A percentile compares a stretch with the other conserved stretches of the same genome.
phyloP scores from a whole-genome alignment of 2,888 invertebrate species.

The Epirrhoe tristata region DNA sequence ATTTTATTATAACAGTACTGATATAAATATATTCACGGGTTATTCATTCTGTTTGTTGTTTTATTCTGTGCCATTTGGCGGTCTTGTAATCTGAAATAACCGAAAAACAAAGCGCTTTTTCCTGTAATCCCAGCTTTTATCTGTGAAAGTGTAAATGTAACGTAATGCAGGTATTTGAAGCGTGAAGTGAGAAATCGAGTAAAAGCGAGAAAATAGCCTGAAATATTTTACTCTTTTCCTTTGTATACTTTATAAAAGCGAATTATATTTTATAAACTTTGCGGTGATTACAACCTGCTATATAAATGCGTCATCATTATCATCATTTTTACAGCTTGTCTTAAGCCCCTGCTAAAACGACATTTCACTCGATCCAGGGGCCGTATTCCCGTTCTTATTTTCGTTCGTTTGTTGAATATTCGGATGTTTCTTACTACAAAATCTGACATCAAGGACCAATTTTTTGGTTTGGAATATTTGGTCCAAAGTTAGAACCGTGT shows the following conservation, averaged over 20 bases:
- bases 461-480: no score
- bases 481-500: no score
- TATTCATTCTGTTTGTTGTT: neutral
- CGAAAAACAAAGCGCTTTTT: neutral
- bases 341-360: no score
- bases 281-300: no score
- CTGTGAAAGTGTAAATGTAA: neutral
- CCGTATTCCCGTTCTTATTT: no score
- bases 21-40: neutral
- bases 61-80: neutral
- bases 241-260: neutral
- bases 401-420: no score
- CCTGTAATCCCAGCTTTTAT: neutral
- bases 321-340: no score
- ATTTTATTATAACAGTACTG: neutral
- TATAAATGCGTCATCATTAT: no score
- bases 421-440: no score
- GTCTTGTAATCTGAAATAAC: neutral
- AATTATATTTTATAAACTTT: no score
- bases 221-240: neutral
- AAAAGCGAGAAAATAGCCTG: neutral
- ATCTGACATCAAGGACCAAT: no score
- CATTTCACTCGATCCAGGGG: no score
- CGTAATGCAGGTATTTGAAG: neutral
- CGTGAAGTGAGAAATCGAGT: slow-evolving; percentile 1